Conservation (phyloP, 2,888 invertebrate genomes). For the Zygaena filipendulae region DNA sequence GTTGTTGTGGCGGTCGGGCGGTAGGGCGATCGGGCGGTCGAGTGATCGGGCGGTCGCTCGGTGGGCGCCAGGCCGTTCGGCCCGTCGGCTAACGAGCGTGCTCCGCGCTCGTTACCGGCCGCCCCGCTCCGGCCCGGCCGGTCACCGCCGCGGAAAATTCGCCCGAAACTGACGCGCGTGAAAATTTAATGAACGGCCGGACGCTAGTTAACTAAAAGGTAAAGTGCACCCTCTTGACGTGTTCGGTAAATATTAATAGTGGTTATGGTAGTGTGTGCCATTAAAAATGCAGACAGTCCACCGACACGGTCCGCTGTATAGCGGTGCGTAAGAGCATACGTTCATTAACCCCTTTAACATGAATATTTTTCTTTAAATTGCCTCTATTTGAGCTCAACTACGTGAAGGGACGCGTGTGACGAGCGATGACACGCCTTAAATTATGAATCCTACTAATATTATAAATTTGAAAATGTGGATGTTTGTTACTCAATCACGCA, state of each 20-base stretch:
- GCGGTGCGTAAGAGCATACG: slow-evolving; percentile 23
- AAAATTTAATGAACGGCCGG: slow-evolving; percentile 70
- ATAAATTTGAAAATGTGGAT: no score
- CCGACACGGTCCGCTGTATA: slow-evolving; percentile 44
- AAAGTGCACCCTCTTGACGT: slow-evolving; percentile 70
- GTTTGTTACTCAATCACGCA: no score
- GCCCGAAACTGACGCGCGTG: slow-evolving; percentile 69
- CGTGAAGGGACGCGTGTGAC: no score
- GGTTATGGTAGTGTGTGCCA: slow-evolving; percentile 62
- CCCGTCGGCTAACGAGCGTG: slow-evolving; percentile 46
- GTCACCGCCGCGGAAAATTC: slow-evolving; percentile 67
- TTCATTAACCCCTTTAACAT: slow-evolving; percentile 54
- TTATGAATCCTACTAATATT: no score
- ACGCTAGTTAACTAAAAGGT: slow-evolving; percentile 70
- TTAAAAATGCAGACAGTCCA: slow-evolving; percentile 66
- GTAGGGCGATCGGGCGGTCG: slow-evolving; percentile 3
- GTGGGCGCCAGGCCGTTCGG: no score
- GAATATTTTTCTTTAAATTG: slow-evolving; percentile 30
- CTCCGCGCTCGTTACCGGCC: slow-evolving; percentile 30
- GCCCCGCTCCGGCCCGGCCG: slow-evolving; percentile 38
- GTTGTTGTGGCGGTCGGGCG: slow-evolving; percentile 23
- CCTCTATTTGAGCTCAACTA: no score
- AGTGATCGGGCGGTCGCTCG: slow-evolving; percentile 1
- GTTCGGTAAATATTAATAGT: slow-evolving; percentile 69
- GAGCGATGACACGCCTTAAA: no score